phyloP scores from a whole-genome alignment of 2,797 vertebrate species.

The Bufotes viridis region DNA sequence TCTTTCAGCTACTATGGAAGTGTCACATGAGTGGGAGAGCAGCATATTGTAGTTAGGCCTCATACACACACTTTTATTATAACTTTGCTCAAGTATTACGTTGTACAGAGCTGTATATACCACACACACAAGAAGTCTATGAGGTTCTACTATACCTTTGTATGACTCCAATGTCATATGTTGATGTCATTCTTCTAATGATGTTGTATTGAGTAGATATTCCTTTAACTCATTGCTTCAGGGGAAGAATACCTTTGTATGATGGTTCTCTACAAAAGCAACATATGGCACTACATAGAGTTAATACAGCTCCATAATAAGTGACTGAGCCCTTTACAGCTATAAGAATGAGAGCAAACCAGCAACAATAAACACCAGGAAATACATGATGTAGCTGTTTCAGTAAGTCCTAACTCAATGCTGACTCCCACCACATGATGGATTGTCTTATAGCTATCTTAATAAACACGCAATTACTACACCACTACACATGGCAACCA shows the following conservation, averaged over 20 bases:
- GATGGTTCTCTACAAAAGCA: neutral
- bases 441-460: constrained; percentile 37
- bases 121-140: too few species aligned
- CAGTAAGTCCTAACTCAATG: neutral
- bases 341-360: neutral
- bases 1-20: too few species aligned
- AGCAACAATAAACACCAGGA: neutral
- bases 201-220: neutral
- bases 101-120: too few species aligned
- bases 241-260: neutral
- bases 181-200: neutral
- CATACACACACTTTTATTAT: too few species aligned
- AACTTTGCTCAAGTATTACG: too few species aligned
- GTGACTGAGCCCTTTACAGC: neutral
- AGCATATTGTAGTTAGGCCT: too few species aligned
- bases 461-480: constrained; percentile 49
- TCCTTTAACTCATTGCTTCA: too few species aligned
- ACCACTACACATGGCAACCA: constrained; percentile 52
- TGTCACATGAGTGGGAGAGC: too few species aligned
- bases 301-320: neutral
- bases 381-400: constrained; percentile 10
- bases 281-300: neutral
- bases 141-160: too few species aligned
- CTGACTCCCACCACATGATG: constrained; percentile 37
- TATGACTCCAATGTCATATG: too few species aligned